Evolutionary conservation across 2,888 invertebrate species (phyloP).

Genomic region (Volucella bombylans): DNA sequence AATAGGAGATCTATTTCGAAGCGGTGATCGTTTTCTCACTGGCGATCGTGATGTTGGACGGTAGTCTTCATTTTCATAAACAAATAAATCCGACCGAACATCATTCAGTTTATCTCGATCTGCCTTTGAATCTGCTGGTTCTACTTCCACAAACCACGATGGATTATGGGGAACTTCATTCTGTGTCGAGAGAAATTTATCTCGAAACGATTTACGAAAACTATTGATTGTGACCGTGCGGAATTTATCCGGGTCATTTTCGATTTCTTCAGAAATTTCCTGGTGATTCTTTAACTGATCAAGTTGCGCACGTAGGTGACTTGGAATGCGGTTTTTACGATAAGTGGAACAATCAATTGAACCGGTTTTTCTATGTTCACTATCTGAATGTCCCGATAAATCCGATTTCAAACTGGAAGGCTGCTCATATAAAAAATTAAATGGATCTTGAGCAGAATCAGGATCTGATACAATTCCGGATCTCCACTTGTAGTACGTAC

Average conservation of each 20-base stretch:
- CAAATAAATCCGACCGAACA: constrained; percentile 77
- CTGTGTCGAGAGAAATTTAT: constrained; percentile 79
- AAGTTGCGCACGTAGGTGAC: constrained; percentile 78
- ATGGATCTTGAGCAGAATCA: constrained; percentile 80
- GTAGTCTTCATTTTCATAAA: constrained; percentile 81
- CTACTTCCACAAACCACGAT: constrained; percentile 82
- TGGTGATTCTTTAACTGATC: constrained; percentile 78
- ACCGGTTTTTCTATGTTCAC: constrained; percentile 11
- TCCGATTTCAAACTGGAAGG: constrained; percentile 77
- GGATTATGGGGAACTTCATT: constrained; percentile 81
- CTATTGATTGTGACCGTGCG: constrained; percentile 81
- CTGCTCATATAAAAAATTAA: constrained; percentile 80
- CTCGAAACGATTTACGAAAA: constrained; percentile 81
- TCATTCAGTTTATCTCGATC: constrained; percentile 72
- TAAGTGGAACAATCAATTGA: constrained; percentile 79
- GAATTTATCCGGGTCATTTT: constrained; percentile 78
- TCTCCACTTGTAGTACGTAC: constrained; percentile 79
- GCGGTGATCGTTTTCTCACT: constrained; percentile 75
- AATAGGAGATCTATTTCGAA: constrained; percentile 75
- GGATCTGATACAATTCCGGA: constrained; percentile 78
- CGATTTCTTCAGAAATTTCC: constrained; percentile 75
- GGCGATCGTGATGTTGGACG: constrained; percentile 81
- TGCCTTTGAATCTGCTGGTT: constrained; percentile 61
- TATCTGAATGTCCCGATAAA: constrained; percentile 35
- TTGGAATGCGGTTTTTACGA: constrained; percentile 79